Conservation (phyloP, 1,140 invertebrate genomes). For the Drosophila nebulosa region DNA sequence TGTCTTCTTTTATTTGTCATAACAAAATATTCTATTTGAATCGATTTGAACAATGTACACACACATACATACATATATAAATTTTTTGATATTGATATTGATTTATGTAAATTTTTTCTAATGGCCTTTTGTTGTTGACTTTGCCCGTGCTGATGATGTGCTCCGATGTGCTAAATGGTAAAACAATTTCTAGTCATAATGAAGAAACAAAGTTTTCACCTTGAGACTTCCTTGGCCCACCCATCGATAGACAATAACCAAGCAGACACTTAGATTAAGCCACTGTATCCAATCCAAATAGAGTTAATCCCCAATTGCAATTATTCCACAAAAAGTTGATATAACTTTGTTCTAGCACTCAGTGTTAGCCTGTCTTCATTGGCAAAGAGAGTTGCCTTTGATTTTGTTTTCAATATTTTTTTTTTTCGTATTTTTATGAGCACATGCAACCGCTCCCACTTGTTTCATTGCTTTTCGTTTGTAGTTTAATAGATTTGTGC, state of each 20-base stretch:
- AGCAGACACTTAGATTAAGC: too few relatives aligned
- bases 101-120: slow-evolving; percentile 73
- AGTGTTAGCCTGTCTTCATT: too few relatives aligned
- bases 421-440: neutral
- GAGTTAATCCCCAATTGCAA: too few relatives aligned
- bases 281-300: too few relatives aligned
- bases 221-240: too few relatives aligned
- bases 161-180: slow-evolving; percentile 55
- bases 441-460: neutral
- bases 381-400: neutral
- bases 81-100: slow-evolving; percentile 35
- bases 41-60: neutral
- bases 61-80: neutral
- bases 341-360: too few relatives aligned
- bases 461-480: slow-evolving; percentile 10
- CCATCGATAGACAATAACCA: too few relatives aligned
- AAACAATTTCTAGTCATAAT: slow-evolving; percentile 33
- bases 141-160: too few relatives aligned
- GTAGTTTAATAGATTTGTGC: slow-evolving; percentile 27
- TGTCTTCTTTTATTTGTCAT: slow-evolving; percentile 24
- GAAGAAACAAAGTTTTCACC: neutral
- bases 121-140: slow-evolving; percentile 73
- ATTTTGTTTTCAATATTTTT: neutral
- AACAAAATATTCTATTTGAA: slow-evolving; percentile 58
- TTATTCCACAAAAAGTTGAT: too few relatives aligned